These are phyloP conservation scores for Melanotaenia trifasciata DNA, from an alignment of 2,797 vertebrate species.

Conservation along the genomic window DNA sequence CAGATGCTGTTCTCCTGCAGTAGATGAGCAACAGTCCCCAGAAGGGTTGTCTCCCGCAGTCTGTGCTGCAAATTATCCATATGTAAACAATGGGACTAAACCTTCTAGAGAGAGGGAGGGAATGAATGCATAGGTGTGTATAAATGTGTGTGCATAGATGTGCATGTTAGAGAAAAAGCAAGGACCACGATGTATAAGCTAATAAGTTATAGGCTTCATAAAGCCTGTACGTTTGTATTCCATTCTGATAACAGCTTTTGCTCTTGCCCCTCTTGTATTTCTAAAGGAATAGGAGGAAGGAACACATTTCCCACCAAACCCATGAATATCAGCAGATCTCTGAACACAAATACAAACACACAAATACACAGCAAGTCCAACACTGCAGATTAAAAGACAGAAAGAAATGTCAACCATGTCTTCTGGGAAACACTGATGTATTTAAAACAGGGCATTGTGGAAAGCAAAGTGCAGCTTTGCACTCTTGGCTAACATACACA, in stretches of 20 bases:
- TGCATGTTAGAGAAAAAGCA: slow-evolving; percentile 8
- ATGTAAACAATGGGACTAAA: slow-evolving; percentile 54
- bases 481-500: slow-evolving; percentile 4
- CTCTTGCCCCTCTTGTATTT: neutral
- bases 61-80: slow-evolving; percentile 55
- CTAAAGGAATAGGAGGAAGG: neutral
- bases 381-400: slow-evolving; percentile 20
- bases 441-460: slow-evolving; percentile 24
- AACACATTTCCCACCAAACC: slow-evolving; percentile 35
- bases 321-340: slow-evolving; percentile 25
- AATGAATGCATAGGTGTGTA: neutral
- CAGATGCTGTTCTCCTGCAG: slow-evolving; percentile 42
- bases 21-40: slow-evolving; percentile 42
- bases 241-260: neutral
- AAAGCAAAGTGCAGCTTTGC: slow-evolving; percentile 24
- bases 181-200: neutral
- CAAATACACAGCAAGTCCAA: slow-evolving; percentile 14
- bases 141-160: slow-evolving; percentile 3
- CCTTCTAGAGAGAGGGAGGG: slow-evolving; percentile 29
- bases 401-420: slow-evolving; percentile 48
- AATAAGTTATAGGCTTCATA: neutral
- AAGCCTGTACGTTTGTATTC: neutral
- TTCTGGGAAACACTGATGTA: slow-evolving; percentile 36
- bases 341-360: slow-evolving; percentile 20
- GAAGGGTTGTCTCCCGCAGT: slow-evolving; percentile 41